A percentile compares a stretch with the other conserved stretches of the same genome.
Evolutionary conservation across 2,113 vertebrate species (phyloP).

Genomic region (Sakesphorus luctuosus): DNA sequence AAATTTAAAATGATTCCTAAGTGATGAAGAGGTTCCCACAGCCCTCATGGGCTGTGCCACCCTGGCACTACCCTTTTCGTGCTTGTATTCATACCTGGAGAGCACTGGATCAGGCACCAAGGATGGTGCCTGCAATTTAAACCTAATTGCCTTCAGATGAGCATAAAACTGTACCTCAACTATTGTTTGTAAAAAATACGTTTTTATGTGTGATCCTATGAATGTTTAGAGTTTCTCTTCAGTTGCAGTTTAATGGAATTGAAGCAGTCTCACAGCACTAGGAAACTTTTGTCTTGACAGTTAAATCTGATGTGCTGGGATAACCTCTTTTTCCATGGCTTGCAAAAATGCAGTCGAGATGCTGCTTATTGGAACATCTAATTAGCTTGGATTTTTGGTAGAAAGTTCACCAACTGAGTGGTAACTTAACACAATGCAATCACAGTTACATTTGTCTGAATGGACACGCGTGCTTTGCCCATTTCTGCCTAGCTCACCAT

Average conservation of each 20-base stretch:
- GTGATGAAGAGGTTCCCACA: neutral
- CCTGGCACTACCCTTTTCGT: neutral
- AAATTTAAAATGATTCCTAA: neutral
- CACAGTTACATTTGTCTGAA: neutral
- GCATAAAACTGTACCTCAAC: neutral
- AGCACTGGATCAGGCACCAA: neutral
- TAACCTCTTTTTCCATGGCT: neutral
- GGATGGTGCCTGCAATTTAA: neutral
- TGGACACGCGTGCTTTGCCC: accelerated
- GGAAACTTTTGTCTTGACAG: neutral
- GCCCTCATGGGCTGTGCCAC: neutral
- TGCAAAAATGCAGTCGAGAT: neutral
- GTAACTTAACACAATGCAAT: neutral
- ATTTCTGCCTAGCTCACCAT: neutral
- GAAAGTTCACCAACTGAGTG: neutral
- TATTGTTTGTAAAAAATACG: neutral
- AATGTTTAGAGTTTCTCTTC: neutral
- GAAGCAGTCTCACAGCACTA: neutral
- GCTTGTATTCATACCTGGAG: neutral
- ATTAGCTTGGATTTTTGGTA: neutral
- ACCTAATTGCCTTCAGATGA: neutral
- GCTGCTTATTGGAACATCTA: neutral
- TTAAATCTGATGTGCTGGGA: neutral
- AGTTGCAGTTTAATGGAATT: neutral
- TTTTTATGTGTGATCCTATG: neutral